These are phyloP conservation scores for Diadophis punctatus DNA, from an alignment of 2,113 vertebrate genomes.

Conservation along the genomic window DNA sequence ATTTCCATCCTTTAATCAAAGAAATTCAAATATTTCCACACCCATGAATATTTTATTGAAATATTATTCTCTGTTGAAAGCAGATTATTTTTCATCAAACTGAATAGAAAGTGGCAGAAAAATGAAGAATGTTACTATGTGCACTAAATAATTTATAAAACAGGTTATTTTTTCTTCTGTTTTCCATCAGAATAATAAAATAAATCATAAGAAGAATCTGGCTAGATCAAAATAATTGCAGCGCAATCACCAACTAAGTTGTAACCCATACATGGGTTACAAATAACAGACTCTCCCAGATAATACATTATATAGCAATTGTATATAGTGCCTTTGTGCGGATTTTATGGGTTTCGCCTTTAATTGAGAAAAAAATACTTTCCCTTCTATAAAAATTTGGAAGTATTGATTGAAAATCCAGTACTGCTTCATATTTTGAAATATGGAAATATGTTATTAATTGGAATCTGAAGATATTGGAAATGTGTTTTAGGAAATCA, in stretches of 20 bases:
- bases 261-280: neutral
- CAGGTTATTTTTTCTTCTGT: neutral
- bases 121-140: neutral
- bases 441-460: neutral
- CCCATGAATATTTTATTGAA: neutral
- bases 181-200: neutral
- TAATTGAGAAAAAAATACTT: neutral
- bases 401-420: no score
- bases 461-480: neutral
- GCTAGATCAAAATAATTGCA: neutral
- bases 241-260: neutral
- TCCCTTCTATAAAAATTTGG: neutral
- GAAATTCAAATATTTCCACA: neutral
- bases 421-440: neutral
- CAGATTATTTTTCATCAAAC: neutral
- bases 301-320: neutral
- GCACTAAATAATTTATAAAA: neutral
- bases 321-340: neutral
- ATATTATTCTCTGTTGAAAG: neutral
- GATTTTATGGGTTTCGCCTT: neutral
- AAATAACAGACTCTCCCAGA: no score
- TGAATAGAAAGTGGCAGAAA: neutral
- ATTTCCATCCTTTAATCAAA: neutral
- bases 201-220: neutral
- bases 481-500: neutral